These are phyloP conservation scores for Ormia ochracea DNA, from an alignment of 2,888 invertebrate species.

Conservation along the genomic window DNA sequence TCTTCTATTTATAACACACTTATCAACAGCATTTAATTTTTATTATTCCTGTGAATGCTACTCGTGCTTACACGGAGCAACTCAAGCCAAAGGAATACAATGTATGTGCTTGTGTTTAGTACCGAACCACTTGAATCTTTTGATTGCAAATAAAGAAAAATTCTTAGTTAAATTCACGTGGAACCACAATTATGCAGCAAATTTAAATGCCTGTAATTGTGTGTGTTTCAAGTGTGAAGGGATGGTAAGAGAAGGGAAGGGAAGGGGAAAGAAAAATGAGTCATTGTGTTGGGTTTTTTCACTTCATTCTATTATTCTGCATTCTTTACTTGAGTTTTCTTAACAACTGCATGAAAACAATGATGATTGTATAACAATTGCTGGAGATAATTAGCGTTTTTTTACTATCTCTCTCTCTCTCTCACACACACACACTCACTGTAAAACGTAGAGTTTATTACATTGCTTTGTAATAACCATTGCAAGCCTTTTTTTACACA, in stretches of 20 bases:
- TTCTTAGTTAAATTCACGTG: conserved; percentile 7
- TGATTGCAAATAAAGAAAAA: neutral
- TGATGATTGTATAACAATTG: conserved; percentile 57
- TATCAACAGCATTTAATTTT: conserved; percentile 42
- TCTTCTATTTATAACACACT: neutral
- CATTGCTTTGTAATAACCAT: too few relatives aligned
- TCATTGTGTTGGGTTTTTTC: neutral
- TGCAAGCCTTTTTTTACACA: too few relatives aligned
- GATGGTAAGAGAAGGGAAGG: too few relatives aligned
- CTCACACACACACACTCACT: too few relatives aligned
- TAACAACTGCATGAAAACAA: conserved; percentile 52
- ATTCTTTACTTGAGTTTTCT: conserved; percentile 14
- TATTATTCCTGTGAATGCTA: conserved; percentile 13
- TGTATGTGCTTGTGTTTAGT: neutral
- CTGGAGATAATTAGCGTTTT: conserved; percentile 60
- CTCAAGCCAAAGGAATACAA: neutral
- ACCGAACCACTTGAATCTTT: neutral
- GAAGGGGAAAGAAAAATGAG: neutral
- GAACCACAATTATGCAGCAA: conserved; percentile 16
- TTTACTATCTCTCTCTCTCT: too few relatives aligned
- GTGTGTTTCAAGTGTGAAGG: neutral
- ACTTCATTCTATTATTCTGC: conserved; percentile 23
- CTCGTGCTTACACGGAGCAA: neutral
- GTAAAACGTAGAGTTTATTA: too few relatives aligned
- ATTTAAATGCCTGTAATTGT: neutral